phyloP scores from a whole-genome alignment of 2,113 vertebrate genomes.

The Phycodurus eques region DNA sequence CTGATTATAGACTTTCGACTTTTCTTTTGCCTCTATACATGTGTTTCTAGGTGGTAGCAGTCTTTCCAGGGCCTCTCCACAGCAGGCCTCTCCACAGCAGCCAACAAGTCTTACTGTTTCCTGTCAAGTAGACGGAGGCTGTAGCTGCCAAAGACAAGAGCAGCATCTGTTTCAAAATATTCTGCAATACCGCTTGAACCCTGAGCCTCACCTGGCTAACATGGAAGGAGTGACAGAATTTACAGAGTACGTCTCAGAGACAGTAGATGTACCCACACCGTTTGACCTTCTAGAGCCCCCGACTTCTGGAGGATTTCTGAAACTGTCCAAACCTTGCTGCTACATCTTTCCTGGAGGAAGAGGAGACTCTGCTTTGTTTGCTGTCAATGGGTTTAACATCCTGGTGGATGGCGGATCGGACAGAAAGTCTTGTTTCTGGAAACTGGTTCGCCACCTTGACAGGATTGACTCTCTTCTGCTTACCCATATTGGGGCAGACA shows the following conservation, averaged over 20 bases:
- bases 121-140: conserved; percentile 87
- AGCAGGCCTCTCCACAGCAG: conserved; percentile 69
- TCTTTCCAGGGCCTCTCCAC: conserved; percentile 78
- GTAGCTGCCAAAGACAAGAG: conserved; percentile 84
- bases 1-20: neutral
- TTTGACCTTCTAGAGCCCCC: conserved; percentile 96
- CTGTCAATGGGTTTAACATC: conserved; percentile 97
- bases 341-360: conserved; percentile 97
- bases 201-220: conserved; percentile 80
- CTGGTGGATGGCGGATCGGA: conserved; percentile 96
- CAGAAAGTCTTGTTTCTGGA: conserved; percentile 96
- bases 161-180: conserved; percentile 74
- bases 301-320: conserved; percentile 96
- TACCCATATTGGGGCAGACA: conserved; percentile 97
- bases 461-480: conserved; percentile 94
- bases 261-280: conserved; percentile 89
- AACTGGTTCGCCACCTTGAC: conserved; percentile 93
- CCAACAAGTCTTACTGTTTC: conserved; percentile 85
- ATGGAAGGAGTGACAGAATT: conserved; percentile 96
- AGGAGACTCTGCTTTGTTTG: conserved; percentile 95
- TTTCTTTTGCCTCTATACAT: conserved; percentile 25
- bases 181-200: conserved; percentile 84
- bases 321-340: conserved; percentile 97
- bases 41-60: conserved; percentile 78
- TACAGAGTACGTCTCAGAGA: conserved; percentile 92